Evolutionary conservation across 2,888 invertebrate species (phyloP), one percentile per base, ranked within the genome.

Genomic region (Stenichneumon culpator): DNA sequence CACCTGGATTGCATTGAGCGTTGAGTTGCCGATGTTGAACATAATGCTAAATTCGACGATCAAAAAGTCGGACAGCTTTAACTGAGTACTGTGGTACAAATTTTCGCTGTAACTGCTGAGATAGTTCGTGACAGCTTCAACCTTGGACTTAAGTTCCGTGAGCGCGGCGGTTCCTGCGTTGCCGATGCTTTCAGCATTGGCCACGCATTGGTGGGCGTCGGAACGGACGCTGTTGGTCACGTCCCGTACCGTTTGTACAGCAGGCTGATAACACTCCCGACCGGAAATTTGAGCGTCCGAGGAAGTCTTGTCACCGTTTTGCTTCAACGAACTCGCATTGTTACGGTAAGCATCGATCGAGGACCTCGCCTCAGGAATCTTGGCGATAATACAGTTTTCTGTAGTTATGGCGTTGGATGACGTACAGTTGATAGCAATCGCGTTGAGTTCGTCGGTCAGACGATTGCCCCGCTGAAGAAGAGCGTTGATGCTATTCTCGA

Each of bases 401-500:
- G 63, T 81, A 22, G 74, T 50, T 9, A 68, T 28, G 0, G 36
- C n/a, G 16, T 39, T 81, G 9, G 52, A 63, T 1, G 65, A 47
- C 3, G 32, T 52, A 39, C 86, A 87, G 47, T 81, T 85, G 22
- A 81, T 63, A 3, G 81, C 67, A n/a, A 87, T 82, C 0, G 70
- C 19, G 57, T 88, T 86, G 9, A 87, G 70, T 16, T 85, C 73
- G 16, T 65, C 36, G 32, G 70, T 19, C 9, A 92, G 89, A 57
- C 89, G 84, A 79, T 91, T 90, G 25, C 90, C 91, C 22, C 88
- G 85, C 88, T 16, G 25, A 5, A 79, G 25, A 7, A 78, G 50
- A 11, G 68, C 25, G 6, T 86, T 81, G 19, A 87, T 84, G 52
- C 83, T 86, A 16, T 25, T 85, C 73, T 70, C n/a, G 9, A 73